Base-by-base conservation (phyloP, 2,797 vertebrate genomes). In the Fistularia tabacaria region DNA sequence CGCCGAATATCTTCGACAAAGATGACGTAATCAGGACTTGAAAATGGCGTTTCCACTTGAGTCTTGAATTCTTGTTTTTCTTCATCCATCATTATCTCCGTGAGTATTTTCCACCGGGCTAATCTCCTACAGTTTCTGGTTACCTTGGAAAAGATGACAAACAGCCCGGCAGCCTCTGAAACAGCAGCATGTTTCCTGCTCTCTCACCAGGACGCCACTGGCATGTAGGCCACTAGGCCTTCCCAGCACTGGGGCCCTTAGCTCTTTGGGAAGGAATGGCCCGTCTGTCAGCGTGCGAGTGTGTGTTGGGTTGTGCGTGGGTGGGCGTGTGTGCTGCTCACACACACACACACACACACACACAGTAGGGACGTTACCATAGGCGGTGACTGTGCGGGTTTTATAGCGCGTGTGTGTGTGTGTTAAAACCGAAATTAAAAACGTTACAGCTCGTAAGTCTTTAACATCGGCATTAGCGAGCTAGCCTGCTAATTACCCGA, bases 121-220 rank as follows among this genome's bases (percentile, higher is more conserved):
- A 84, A 83, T 86, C 85, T 87, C 79, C 74, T 72, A 73, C 79
- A 64, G 86, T 80, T 79, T 84, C 59, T 64, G 47, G 74, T 88
- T 87, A 81, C 79, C 79, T 83, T 71, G 83, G 88, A 90, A 90
- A 90, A 83, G 69, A 87, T 87, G 85, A 89, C 85, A 88, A 87
- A 86, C 72, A 81, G 54, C 70, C 79, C 64, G 62, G 72, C 69
- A 71, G 73, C 76, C 63, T 65, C 69, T 80, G 55, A 85, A 79
- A 80, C 79, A 83, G 84, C 74, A 73, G 83, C 46, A 57, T 71
- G 77, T 66, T 74, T 85, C 82, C 80, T 84, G 82, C 73, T 77
- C 71, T 76, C 76, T 71, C 81, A 67, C 71, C 79, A 80, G 79
- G 82, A 80, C 42, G 62, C 84, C 71, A 54, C 64, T 80, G 75